Conservation (phyloP, 1,140 invertebrate species). For the honey bee (Apis mellifera) region DNA sequence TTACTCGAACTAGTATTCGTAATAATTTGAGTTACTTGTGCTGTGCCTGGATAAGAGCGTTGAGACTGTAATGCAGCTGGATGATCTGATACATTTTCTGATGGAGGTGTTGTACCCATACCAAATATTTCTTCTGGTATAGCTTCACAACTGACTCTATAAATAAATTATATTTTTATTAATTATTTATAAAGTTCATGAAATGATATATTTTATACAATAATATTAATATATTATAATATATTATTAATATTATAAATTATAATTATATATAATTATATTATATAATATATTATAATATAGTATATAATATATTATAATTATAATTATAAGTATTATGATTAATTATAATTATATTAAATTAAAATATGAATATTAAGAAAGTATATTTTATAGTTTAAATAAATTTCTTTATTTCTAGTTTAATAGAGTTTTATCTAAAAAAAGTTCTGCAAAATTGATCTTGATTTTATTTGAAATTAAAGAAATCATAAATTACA, state of each 20-base stretch:
- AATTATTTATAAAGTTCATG: neutral
- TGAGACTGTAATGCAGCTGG: slow-evolving; percentile 71
- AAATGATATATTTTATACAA: neutral
- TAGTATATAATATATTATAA: neutral
- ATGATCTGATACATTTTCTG: slow-evolving; percentile 71
- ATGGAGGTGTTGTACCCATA: slow-evolving; percentile 83
- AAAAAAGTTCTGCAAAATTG: too few species aligned
- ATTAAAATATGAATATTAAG: too few species aligned
- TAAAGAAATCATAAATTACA: too few species aligned
- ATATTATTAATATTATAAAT: neutral
- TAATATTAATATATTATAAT: neutral
- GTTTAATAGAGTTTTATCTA: too few species aligned
- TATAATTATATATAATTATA: neutral
- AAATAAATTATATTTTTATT: slow-evolving; percentile 27
- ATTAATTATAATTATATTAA: too few species aligned
- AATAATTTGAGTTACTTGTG: slow-evolving; percentile 66
- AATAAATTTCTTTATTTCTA: too few species aligned
- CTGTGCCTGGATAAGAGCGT: slow-evolving; percentile 74
- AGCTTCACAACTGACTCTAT: slow-evolving; percentile 91
- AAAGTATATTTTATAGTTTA: too few species aligned
- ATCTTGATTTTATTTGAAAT: too few species aligned
- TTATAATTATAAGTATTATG: too few species aligned
- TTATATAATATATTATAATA: neutral
- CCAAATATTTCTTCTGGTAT: slow-evolving; percentile 93
- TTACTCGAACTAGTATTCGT: slow-evolving; percentile 64